Conservation (phyloP, 2,888 invertebrate genomes). For the Colletes collaris region DNA sequence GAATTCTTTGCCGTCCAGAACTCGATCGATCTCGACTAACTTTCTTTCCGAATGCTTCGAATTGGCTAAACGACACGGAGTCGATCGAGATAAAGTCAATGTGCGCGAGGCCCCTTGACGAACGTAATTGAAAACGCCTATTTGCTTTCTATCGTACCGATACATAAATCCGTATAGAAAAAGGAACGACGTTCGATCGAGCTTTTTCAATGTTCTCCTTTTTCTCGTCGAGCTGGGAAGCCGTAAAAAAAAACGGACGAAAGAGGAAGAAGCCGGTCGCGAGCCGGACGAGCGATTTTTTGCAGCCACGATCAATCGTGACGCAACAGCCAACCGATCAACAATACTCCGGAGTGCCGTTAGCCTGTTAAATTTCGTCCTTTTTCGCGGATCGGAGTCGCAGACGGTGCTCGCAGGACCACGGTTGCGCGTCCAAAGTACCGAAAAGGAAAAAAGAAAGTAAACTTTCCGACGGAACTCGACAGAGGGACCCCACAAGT, state of each 20-base stretch:
- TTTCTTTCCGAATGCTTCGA: not conserved
- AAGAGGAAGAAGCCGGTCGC: constrained; percentile 30
- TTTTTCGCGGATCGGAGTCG: constrained; percentile 19
- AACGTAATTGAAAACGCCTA: too few species aligned
- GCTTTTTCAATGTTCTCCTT: constrained; percentile 46
- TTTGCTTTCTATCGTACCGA: constrained; percentile 4
- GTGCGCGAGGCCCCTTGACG: too few species aligned
- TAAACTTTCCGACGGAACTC: constrained; percentile 27
- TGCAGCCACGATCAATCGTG: constrained; percentile 46
- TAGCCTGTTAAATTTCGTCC: constrained; percentile 49
- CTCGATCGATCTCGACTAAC: not conserved
- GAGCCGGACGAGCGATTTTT: constrained; percentile 23
- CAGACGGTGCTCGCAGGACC: not conserved
- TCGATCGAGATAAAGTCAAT: too few species aligned
- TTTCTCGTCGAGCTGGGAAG: not conserved
- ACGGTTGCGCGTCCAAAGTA: not conserved
- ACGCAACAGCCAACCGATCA: constrained; percentile 41
- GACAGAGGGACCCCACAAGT: constrained; percentile 33
- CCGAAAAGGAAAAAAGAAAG: not conserved
- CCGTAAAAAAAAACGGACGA: not conserved
- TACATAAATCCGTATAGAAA: too few species aligned
- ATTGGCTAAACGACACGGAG: too few species aligned
- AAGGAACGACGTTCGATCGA: constrained; percentile 22
- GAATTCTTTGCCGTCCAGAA: not conserved
- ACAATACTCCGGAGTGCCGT: constrained; percentile 60